A percentile compares a stretch with the other conserved stretches of the same genome.
Conservation (phyloP, 2,888 invertebrate species). For the Steinernema carpocapsae region DNA sequence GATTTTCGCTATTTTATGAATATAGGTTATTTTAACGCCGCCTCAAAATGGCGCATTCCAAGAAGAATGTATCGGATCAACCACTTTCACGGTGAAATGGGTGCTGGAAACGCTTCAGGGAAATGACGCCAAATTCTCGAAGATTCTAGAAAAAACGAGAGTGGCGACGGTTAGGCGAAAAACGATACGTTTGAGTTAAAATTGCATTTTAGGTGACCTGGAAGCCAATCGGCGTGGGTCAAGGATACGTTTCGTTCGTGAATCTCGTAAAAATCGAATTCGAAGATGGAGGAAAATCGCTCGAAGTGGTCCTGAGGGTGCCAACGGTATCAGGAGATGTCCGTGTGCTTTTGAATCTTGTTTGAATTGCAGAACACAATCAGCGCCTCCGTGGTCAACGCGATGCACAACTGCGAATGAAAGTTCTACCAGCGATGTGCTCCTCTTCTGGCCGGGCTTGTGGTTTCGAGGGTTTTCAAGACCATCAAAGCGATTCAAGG, state of each 20-base stretch:
- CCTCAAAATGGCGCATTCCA: too few species aligned
- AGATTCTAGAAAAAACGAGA: neutral
- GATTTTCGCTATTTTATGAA: too few species aligned
- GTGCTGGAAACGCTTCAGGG: neutral
- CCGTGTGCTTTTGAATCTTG: too few species aligned
- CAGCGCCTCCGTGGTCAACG: neutral
- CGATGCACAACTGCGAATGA: slow-evolving; percentile 3
- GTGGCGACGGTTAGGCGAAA: neutral
- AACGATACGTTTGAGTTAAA: too few species aligned
- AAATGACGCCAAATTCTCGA: neutral
- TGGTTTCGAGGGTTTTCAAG: neutral
- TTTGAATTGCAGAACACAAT: too few species aligned
- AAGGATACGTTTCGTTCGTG: neutral
- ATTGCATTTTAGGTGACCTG: neutral
- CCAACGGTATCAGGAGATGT: too few species aligned
- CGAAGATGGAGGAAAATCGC: neutral
- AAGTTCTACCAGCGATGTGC: neutral
- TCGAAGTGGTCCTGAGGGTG: neutral
- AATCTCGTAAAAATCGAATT: neutral
- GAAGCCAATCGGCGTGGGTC: neutral
- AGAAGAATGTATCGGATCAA: neutral
- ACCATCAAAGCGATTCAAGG: neutral
- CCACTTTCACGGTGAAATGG: neutral
- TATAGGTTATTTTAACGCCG: too few species aligned
- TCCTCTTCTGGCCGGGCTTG: neutral